Evolutionary conservation across 92 coral and sea anemone genomes (phyloP).

Genomic region (Phenganax marumi): DNA sequence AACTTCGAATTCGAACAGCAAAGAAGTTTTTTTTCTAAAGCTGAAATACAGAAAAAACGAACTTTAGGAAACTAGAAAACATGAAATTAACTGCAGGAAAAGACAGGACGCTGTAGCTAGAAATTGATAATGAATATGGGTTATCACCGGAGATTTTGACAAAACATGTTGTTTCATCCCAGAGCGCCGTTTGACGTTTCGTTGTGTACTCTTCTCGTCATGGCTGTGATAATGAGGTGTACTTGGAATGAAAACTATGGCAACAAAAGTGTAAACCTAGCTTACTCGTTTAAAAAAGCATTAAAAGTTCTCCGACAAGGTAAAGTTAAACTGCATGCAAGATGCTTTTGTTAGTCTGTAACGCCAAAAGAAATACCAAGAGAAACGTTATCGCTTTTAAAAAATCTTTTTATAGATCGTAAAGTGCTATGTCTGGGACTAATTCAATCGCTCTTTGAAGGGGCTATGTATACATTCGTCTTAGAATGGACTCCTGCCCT

Average conservation of each 20-base stretch:
- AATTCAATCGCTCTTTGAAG: slow-evolving; percentile 93
- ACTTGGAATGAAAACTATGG: slow-evolving; percentile 95
- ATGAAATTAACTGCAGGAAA: background rate
- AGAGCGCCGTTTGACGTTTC: slow-evolving; percentile 90
- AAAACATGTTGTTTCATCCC: background rate
- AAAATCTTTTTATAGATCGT: slow-evolving; percentile 56
- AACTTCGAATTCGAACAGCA: background rate
- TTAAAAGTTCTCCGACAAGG: slow-evolving; percentile 67
- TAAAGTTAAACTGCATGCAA: slow-evolving; percentile 16
- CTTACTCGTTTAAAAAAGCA: slow-evolving; percentile 61
- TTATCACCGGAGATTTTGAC: background rate
- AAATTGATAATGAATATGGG: background rate
- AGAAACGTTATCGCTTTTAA: background rate
- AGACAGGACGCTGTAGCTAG: background rate
- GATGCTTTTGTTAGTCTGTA: background rate
- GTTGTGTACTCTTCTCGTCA: slow-evolving; percentile 49
- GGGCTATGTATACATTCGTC: slow-evolving; percentile 95
- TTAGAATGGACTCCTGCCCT: slow-evolving; percentile 97
- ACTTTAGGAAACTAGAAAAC: no score
- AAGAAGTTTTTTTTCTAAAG: no score
- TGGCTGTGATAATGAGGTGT: slow-evolving; percentile 61
- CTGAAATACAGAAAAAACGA: no score
- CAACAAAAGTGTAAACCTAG: slow-evolving; percentile 58
- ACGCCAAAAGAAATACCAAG: no score
- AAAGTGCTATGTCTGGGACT: slow-evolving; percentile 78